Conservation (phyloP, 2,888 invertebrate genomes). For the Ichneumoninae sp. region DNA sequence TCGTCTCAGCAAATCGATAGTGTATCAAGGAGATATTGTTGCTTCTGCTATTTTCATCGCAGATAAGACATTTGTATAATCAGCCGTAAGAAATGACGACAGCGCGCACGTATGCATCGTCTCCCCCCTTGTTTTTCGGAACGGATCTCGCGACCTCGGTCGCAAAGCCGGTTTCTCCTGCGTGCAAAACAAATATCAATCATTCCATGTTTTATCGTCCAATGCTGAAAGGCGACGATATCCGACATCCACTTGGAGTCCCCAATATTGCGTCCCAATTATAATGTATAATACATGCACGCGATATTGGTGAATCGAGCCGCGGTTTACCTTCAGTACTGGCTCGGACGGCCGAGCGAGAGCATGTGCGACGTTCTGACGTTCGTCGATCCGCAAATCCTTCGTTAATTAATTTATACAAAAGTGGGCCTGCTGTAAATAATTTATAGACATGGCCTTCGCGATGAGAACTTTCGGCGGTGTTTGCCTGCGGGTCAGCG, state of each 20-base stretch:
- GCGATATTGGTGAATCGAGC: neutral
- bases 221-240: conserved; percentile 41
- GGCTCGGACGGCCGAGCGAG: conserved; percentile 24
- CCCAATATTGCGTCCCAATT: neutral
- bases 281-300: neutral
- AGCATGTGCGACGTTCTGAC: conserved; percentile 8
- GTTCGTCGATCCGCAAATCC: conserved; percentile 34
- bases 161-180: conserved; percentile 54
- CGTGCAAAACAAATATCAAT: conserved; percentile 62
- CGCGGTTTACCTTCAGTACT: conserved; percentile 21
- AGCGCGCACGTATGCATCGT: neutral
- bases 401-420: neutral
- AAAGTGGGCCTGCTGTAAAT: conserved; percentile 14
- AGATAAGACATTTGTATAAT: conserved; percentile 3
- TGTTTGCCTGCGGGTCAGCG: conserved; percentile 68
- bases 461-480: conserved; percentile 69
- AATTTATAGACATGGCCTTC: conserved; percentile 73
- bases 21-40: neutral
- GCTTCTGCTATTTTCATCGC: neutral
- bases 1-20: neutral
- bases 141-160: conserved; percentile 52
- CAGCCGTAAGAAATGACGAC: neutral
- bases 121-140: neutral
- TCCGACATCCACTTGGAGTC: neutral
- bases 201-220: conserved; percentile 56